Conservation (phyloP, 2,113 vertebrate genomes). For the Cheirogaleus medius region DNA sequence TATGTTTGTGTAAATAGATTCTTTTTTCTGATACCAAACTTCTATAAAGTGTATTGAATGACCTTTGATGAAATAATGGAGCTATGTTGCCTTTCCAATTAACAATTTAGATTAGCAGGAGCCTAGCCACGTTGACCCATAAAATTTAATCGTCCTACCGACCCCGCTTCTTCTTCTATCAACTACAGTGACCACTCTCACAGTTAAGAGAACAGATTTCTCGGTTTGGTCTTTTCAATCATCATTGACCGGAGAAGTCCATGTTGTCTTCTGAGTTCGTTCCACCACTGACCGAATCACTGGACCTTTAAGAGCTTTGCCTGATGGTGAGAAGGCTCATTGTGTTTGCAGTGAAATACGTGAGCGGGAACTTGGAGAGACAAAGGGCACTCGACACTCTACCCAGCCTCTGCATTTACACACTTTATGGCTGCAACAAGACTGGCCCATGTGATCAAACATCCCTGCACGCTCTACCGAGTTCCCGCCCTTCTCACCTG, state of each 20-base stretch:
- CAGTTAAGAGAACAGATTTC: background rate
- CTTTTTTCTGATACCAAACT: background rate
- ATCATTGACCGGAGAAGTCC: background rate
- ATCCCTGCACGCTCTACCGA: rapidly evolving
- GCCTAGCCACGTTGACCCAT: background rate
- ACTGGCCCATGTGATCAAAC: no score
- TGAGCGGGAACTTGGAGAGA: rapidly evolving
- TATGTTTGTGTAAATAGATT: background rate
- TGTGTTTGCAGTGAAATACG: background rate
- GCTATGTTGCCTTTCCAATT: background rate
- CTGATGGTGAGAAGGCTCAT: background rate
- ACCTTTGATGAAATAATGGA: background rate
- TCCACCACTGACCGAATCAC: rapidly evolving
- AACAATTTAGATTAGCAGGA: background rate
- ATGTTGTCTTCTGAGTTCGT: background rate
- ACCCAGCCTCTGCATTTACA: rapidly evolving
- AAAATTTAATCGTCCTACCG: rapidly evolving
- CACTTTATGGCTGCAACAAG: background rate
- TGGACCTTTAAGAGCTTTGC: background rate
- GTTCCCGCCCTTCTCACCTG: no score
- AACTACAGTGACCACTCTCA: background rate
- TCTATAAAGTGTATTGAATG: background rate
- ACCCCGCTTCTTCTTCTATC: background rate
- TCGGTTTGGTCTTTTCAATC: background rate
- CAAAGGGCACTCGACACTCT: no score